Evolutionary conservation across 2,888 invertebrate genomes (phyloP).

Genomic region (Electrophaes corylata): DNA sequence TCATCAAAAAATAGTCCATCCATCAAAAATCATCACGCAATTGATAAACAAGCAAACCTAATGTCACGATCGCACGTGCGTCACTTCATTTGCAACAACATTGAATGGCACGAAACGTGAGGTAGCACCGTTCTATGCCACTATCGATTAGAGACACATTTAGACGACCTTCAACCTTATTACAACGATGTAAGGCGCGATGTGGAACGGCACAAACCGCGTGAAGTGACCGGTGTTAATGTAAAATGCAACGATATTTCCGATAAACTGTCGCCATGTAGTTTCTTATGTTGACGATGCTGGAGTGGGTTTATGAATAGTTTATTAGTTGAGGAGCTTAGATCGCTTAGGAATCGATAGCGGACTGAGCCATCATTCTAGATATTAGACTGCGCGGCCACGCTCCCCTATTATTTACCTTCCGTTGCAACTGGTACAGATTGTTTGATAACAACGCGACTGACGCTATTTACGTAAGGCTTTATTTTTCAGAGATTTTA

Average conservation of each 20-base stretch:
- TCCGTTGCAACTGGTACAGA: constrained; percentile 7
- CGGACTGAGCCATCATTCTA: constrained; percentile 1
- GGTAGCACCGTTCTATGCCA: constrained; percentile 21
- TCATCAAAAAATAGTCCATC: constrained; percentile 5
- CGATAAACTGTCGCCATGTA: constrained; percentile 13
- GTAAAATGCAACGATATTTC: constrained; percentile 28
- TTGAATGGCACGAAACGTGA: constrained; percentile 29
- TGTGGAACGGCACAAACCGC: constrained; percentile 5
- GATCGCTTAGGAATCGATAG: constrained; percentile 9
- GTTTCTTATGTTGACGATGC: constrained; percentile 15
- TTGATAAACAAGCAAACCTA: background rate
- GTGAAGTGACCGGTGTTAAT: constrained; percentile 19
- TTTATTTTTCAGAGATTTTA: background rate
- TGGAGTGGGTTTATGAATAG: constrained; percentile 13
- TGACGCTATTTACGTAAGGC: background rate
- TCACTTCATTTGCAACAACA: constrained; percentile 29
- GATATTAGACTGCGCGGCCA: constrained; percentile 5
- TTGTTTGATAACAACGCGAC: background rate
- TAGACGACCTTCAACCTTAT: constrained; percentile 29
- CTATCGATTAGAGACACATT: constrained; percentile 28
- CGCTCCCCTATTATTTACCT: constrained; percentile 1
- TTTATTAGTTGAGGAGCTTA: constrained; percentile 8
- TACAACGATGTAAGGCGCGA: constrained; percentile 12
- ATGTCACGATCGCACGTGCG: constrained; percentile 31
- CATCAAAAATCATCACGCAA: constrained; percentile 13